Percentiles rank a stretch among this genome's conserved stretches.
Evolutionary conservation across 2,888 invertebrate genomes (phyloP).

Genomic region (Ectropis crepuscularia): DNA sequence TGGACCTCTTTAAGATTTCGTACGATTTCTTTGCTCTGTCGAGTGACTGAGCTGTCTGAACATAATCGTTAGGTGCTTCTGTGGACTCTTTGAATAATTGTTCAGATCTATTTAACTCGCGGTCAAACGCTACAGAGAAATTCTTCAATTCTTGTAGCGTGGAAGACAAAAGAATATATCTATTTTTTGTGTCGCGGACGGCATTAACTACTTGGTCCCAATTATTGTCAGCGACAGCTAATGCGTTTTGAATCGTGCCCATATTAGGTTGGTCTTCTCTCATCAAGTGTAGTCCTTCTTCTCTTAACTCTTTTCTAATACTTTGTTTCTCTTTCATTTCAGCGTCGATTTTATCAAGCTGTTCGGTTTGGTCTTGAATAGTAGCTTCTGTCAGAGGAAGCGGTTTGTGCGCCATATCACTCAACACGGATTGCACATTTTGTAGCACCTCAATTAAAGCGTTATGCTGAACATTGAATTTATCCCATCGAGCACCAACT

Average conservation of each 20-base stretch:
- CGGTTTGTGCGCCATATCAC: slow-evolving; percentile 82
- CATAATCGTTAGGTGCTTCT: slow-evolving; percentile 89
- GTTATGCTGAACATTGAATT: slow-evolving; percentile 90
- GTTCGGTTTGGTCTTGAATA: slow-evolving; percentile 78
- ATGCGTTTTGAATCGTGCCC: slow-evolving; percentile 91
- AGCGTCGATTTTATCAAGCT: slow-evolving; percentile 82
- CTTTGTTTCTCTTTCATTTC: slow-evolving; percentile 85
- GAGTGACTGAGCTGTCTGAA: slow-evolving; percentile 88
- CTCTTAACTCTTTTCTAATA: slow-evolving; percentile 89
- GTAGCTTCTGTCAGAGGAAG: slow-evolving; percentile 76
- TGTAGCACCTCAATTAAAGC: slow-evolving; percentile 88
- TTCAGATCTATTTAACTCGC: slow-evolving; percentile 88
- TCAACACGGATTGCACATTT: slow-evolving; percentile 82
- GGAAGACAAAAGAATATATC: slow-evolving; percentile 88
- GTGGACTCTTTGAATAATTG: slow-evolving; percentile 86
- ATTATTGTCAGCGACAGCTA: slow-evolving; percentile 90
- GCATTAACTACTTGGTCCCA: slow-evolving; percentile 92
- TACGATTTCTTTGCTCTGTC: slow-evolving; percentile 91
- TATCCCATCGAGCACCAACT: slow-evolving; percentile 90
- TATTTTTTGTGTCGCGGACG: slow-evolving; percentile 89
- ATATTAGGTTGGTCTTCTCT: slow-evolving; percentile 92
- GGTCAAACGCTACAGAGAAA: slow-evolving; percentile 88
- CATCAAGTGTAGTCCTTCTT: slow-evolving; percentile 91
- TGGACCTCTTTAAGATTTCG: slow-evolving; percentile 90
- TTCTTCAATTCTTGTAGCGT: slow-evolving; percentile 91